Percentiles rank a stretch among this genome's conserved stretches.
Conservation (phyloP, 1,140 invertebrate genomes). For the Venustaconcha ellipsiformis region DNA sequence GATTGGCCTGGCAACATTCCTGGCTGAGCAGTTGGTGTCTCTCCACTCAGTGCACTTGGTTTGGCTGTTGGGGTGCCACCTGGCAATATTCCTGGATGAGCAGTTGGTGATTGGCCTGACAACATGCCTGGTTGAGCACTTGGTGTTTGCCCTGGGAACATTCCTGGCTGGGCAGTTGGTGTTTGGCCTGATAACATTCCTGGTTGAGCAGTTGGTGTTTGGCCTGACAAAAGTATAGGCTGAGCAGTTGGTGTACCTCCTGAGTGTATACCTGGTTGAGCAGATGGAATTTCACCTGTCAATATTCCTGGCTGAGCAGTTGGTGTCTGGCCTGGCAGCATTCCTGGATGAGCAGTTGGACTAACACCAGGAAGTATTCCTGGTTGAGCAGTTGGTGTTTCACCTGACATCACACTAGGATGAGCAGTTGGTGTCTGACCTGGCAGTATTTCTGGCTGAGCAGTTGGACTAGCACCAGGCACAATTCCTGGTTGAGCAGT, state of each 20-base stretch:
- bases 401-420: not conserved
- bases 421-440: slow-evolving; percentile 17
- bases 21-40: not conserved
- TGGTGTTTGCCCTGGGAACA: not conserved
- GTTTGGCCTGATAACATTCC: not conserved
- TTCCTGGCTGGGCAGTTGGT: slow-evolving; percentile 1
- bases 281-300: not conserved
- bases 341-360: slow-evolving; percentile 17
- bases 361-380: not conserved
- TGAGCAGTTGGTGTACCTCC: slow-evolving; percentile 1
- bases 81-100: no score
- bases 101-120: not conserved
- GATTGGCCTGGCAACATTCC: not conserved
- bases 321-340: slow-evolving; percentile 7
- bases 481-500: slow-evolving; percentile 9
- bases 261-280: slow-evolving; percentile 1
- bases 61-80: no score
- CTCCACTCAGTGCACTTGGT: no score
- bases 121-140: not conserved
- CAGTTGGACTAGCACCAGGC: not conserved
- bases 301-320: slow-evolving; percentile 11
- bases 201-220: not conserved
- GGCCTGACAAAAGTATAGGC: not conserved
- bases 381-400: slow-evolving; percentile 13
- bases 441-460: not conserved